A percentile compares a stretch with the other conserved stretches of the same genome.
Conservation (phyloP, 2,113 vertebrate genomes). For the Aleadryas rufinucha region DNA sequence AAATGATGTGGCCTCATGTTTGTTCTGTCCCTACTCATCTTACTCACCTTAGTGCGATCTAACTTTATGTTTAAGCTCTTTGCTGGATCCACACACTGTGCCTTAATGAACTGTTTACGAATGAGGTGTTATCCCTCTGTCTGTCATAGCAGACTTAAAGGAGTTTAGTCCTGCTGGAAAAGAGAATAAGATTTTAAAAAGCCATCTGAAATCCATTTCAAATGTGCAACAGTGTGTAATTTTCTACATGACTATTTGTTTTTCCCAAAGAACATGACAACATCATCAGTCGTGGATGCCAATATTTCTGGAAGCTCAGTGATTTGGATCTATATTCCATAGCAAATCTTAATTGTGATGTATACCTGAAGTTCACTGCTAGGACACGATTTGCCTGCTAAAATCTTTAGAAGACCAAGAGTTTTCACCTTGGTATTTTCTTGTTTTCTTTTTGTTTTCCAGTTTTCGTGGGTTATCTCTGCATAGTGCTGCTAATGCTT, state of each 20-base stretch:
- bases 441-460: conserved; percentile 66
- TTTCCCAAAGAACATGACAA: not conserved
- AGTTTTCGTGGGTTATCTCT: conserved; percentile 88
- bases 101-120: not conserved
- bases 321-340: not conserved
- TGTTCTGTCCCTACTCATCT: not conserved
- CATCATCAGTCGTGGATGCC: not conserved
- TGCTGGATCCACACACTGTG: not conserved
- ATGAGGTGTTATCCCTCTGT: not conserved
- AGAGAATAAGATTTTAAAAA: not conserved
- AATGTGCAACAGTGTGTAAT: not conserved
- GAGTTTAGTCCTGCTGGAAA: not conserved
- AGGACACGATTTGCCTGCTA: not conserved
- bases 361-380: not conserved
- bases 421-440: not conserved
- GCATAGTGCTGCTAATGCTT: conserved; percentile 84
- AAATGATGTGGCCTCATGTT: not conserved
- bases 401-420: not conserved
- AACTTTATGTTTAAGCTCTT: not conserved
- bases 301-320: not conserved
- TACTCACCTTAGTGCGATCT: not conserved
- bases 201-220: not conserved
- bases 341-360: not conserved
- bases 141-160: not conserved
- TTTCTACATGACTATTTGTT: not conserved